Percentiles rank a stretch among this genome's conserved stretches.
phyloP scores from a whole-genome alignment of 2,888 invertebrate species.

The Conomelus anceps region DNA sequence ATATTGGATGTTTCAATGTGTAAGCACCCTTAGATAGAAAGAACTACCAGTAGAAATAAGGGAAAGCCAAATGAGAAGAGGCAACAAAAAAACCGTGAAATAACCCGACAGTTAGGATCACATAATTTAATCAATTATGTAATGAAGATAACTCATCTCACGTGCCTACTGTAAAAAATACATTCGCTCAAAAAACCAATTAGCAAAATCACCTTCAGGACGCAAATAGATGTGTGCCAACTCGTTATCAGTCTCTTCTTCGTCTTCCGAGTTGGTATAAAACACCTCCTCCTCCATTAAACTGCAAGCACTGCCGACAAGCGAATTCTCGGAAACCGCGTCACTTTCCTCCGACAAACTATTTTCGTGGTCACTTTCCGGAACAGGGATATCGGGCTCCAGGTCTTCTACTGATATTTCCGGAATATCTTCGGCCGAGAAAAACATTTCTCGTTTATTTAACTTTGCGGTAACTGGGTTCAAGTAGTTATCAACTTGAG shows the following conservation, averaged over 20 bases:
- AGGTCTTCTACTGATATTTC: not conserved
- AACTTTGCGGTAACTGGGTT: not conserved
- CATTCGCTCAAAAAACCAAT: not conserved
- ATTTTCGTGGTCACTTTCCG: not conserved
- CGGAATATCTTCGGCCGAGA: conserved; percentile 8
- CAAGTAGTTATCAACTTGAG: not conserved
- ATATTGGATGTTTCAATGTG: too few species aligned
- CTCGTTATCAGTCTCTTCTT: not conserved
- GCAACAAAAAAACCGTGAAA: not conserved
- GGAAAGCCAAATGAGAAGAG: not conserved
- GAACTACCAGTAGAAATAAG: not conserved
- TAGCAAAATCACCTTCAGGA: not conserved
- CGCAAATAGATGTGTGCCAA: not conserved
- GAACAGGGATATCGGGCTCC: not conserved
- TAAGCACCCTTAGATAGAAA: too few species aligned
- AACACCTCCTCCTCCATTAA: not conserved
- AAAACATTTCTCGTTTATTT: not conserved
- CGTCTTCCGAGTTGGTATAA: not conserved
- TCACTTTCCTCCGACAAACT: not conserved
- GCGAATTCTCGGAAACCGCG: not conserved
- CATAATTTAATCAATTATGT: not conserved
- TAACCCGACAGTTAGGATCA: not conserved
- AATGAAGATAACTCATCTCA: not conserved
- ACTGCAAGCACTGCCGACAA: not conserved
- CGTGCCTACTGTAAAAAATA: not conserved